phyloP scores from a whole-genome alignment of 2,888 invertebrate genomes.

The Cheilosia vernalis region DNA sequence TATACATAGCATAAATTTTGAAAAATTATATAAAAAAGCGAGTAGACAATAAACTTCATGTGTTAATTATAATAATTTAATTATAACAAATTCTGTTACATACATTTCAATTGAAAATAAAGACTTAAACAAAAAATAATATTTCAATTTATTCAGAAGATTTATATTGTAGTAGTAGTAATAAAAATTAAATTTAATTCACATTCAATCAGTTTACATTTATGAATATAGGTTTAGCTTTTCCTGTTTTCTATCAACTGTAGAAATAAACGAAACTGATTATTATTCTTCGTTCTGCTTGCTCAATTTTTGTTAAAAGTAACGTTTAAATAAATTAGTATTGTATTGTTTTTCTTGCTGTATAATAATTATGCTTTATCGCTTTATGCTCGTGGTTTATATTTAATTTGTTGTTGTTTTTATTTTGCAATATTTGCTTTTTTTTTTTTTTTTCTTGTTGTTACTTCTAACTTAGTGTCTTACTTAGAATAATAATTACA shows the following conservation, averaged over 20 bases:
- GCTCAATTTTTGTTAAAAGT: conserved; percentile 32
- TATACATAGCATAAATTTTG: conserved; percentile 75
- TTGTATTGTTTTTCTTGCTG: conserved; percentile 41
- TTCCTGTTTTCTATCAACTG: conserved; percentile 6
- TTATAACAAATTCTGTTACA: conserved; percentile 54
- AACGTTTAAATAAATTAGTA: conserved; percentile 69
- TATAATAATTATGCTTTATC: conserved; percentile 41
- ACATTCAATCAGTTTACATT: not conserved
- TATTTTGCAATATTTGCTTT: conserved; percentile 23
- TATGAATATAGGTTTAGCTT: not conserved
- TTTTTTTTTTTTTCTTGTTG: conserved; percentile 18
- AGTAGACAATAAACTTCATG: conserved; percentile 62
- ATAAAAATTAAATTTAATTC: conserved; percentile 19
- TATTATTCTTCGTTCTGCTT: conserved; percentile 12
- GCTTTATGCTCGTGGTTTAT: conserved; percentile 27
- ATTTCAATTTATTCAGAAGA: conserved; percentile 25
- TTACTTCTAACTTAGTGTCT: conserved; percentile 57
- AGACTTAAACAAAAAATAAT: conserved; percentile 30
- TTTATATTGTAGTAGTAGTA: conserved; percentile 7
- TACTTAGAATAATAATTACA: conserved; percentile 73
- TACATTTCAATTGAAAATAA: conserved; percentile 22
- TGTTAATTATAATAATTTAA: conserved; percentile 63
- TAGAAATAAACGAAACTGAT: conserved; percentile 29
- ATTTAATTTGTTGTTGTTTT: conserved; percentile 15
- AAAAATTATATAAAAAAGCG: conserved; percentile 71